Percentiles rank a stretch among this genome's conserved stretches.
phyloP scores from a whole-genome alignment of 30 jellyfish, hydroid and myxozoan genomes.

The Chrysaora quinquecirrha region DNA sequence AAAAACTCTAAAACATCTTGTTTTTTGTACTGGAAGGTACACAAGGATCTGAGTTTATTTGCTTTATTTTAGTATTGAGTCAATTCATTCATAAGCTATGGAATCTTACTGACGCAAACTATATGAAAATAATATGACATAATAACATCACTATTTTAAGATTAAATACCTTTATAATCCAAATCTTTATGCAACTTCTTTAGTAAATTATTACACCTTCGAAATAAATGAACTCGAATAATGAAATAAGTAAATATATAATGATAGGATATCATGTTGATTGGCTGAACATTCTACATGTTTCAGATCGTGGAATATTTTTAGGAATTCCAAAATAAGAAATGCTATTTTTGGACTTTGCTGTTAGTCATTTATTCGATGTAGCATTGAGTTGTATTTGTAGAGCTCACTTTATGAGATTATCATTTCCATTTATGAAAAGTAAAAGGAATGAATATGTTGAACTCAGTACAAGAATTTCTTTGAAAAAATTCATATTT shows the following conservation, averaged over 20 bases:
- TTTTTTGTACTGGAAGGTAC: too few relatives aligned
- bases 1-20: too few relatives aligned
- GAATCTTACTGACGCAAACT: not conserved
- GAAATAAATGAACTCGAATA: not conserved
- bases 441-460: too few relatives aligned
- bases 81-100: not conserved
- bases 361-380: not conserved
- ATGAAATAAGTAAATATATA: not conserved
- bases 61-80: too few relatives aligned
- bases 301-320: not conserved
- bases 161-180: not conserved
- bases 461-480: too few relatives aligned
- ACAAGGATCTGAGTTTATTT: too few relatives aligned
- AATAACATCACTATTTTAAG: not conserved
- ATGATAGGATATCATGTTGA: too few relatives aligned
- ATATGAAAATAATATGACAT: too few relatives aligned
- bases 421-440: too few relatives aligned
- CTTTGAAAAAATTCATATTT: too few relatives aligned
- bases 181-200: not conserved
- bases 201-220: not conserved
- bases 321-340: not conserved
- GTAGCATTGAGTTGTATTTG: not conserved
- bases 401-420: not conserved
- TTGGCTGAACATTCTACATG: not conserved
- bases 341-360: not conserved